Evolutionary conservation across 2,888 invertebrate genomes (phyloP), one percentile per base, ranked within the genome.

Genomic region (Mongoloraphidia duomilia): DNA sequence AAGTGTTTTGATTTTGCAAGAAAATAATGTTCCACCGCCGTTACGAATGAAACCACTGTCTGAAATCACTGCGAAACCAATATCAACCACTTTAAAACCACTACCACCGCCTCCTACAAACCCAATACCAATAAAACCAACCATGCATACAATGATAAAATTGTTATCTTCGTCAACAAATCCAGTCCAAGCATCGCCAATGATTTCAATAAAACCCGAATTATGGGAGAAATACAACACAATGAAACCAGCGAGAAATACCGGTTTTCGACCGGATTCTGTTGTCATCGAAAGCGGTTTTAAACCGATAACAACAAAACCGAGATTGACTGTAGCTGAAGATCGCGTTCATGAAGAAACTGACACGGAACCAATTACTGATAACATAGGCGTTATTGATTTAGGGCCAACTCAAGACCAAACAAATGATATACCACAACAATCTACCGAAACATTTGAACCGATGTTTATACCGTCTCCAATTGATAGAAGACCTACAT

Each of bases 231-330:
- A 46, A 46, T 46, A n/a, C 53, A 51, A 35, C 47, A 68, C 70
- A 0, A 62, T 77, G 58, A 65, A 65, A 46, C 76, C 79, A 2
- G 84, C 84, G 0, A 65, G 79, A 0, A 85, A 85, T 56, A 82
- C 81, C 2, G 86, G 87, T 0, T 90, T 90, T 57, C 80, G 84
- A 62, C 87, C 88, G 0, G 80, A 80, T 55, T 81, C 85, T 0
- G 80, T 90, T 6, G 82, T 88, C 0, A 80, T 89, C 11, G 89
- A 90, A 67, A 80, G 85, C 50, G 89, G 89, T 0, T 90, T 90
- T 59, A 84, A 81, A 54, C 89, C 90, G 0, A 88, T 89, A 17
- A 75, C 82, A 9, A 69, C 75, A 47, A 77, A 75, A 63, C 71
- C 67, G 40, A 26, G 26, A 26, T 58, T 68, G 49, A 72, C 68